Evolutionary conservation across 2,797 vertebrate genomes (phyloP).

Genomic region (Cirrhinus molitorella): DNA sequence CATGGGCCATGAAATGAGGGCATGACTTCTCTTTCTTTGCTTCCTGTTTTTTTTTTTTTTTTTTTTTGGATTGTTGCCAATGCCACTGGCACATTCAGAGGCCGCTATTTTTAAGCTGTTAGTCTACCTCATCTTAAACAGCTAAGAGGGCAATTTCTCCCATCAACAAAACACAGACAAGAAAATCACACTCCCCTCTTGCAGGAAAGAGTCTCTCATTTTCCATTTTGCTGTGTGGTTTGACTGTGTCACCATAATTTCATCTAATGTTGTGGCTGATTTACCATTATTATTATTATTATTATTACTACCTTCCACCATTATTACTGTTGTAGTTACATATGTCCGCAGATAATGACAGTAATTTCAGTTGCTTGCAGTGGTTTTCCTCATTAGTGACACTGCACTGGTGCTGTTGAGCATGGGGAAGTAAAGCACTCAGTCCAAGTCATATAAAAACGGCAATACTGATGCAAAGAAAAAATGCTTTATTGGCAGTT

Average conservation of each 20-base stretch:
- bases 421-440: slow-evolving; percentile 21
- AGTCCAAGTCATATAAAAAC: slow-evolving; percentile 14
- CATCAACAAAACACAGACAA: slow-evolving; percentile 45
- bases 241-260: slow-evolving; percentile 76
- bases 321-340: slow-evolving; percentile 53
- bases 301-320: slow-evolving; percentile 58
- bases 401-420: slow-evolving; percentile 9
- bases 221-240: slow-evolving; percentile 70
- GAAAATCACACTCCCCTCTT: slow-evolving; percentile 57
- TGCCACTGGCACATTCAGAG: slow-evolving; percentile 69
- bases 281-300: slow-evolving; percentile 79
- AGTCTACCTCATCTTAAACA: slow-evolving; percentile 36
- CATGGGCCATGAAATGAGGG: slow-evolving; percentile 30
- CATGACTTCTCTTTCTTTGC: slow-evolving; percentile 66
- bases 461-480: not conserved
- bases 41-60: slow-evolving; percentile 70
- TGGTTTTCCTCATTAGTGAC: slow-evolving; percentile 48
- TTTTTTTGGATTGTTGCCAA: slow-evolving; percentile 74
- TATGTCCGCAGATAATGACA: slow-evolving; percentile 56
- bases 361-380: slow-evolving; percentile 46
- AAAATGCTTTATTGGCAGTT: not conserved
- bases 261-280: slow-evolving; percentile 75
- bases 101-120: slow-evolving; percentile 67
- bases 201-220: slow-evolving; percentile 71
- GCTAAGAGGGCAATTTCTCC: slow-evolving; percentile 55